Conservation (phyloP, 2,888 invertebrate species). For the Malacosoma neustria region DNA sequence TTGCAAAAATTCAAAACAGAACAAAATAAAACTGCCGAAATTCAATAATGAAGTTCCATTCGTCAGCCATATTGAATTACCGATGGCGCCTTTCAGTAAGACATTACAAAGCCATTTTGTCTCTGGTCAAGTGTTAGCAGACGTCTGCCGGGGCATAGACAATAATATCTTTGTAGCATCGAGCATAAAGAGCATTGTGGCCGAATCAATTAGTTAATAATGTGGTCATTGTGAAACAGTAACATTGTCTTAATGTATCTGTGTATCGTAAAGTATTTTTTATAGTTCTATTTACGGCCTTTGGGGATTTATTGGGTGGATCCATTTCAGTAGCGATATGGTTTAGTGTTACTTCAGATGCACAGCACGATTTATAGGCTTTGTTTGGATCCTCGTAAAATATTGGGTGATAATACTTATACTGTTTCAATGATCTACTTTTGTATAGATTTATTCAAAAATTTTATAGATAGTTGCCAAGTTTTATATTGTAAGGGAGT, state of each 20-base stretch:
- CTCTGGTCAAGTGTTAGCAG: conserved; percentile 71
- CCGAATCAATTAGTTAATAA: conserved; percentile 70
- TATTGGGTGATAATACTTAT: conserved; percentile 21
- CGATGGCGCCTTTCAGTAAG: conserved; percentile 62
- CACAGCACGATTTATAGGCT: conserved; percentile 36
- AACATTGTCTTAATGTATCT: conserved; percentile 72
- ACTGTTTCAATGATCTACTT: not conserved
- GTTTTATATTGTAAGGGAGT: not conserved
- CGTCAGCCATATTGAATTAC: conserved; percentile 43
- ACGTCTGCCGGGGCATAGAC: conserved; percentile 64
- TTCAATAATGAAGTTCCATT: not conserved
- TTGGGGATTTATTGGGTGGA: conserved; percentile 61
- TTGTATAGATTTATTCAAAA: too few species aligned
- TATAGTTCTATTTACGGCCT: conserved; percentile 67
- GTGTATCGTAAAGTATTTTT: conserved; percentile 67
- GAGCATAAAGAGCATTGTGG: conserved; percentile 65
- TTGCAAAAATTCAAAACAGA: not conserved
- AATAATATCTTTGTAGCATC: conserved; percentile 63
- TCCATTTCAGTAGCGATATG: conserved; percentile 55
- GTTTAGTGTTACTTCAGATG: conserved; percentile 47
- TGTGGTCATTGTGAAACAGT: conserved; percentile 65
- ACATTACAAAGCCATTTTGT: conserved; percentile 71
- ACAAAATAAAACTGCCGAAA: too few species aligned
- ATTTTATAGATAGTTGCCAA: not conserved
- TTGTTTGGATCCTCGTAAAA: conserved; percentile 35